Evolutionary conservation across 37 sponge, comb jelly and placozoan genomes (phyloP).

Genomic region (Cliona cf. orientalis): DNA sequence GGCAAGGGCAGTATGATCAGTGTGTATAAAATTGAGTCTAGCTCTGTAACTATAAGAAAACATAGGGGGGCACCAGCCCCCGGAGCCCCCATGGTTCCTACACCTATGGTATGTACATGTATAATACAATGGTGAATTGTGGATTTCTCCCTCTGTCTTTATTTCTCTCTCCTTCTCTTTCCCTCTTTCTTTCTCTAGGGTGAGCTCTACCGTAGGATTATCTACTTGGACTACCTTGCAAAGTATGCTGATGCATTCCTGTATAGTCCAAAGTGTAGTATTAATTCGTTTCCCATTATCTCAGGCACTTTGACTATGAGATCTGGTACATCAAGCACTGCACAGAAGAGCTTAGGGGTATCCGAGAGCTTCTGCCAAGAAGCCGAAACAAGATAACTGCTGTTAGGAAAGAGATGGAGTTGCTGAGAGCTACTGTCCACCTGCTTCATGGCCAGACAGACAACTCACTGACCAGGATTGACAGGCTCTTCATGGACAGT

Average conservation of each 20-base stretch:
- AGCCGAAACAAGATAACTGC: constrained; percentile 62
- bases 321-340: constrained; percentile 69
- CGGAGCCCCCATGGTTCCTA: too few species aligned
- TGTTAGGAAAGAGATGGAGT: constrained; percentile 69
- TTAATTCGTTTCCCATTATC: not conserved
- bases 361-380: constrained; percentile 58
- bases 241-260: constrained; percentile 38
- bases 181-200: constrained; percentile 39
- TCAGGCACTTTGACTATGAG: constrained; percentile 78
- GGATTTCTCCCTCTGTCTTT: too few species aligned
- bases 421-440: constrained; percentile 57
- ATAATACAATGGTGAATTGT: not conserved
- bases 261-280: not conserved
- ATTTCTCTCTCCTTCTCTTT: not conserved
- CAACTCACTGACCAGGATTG: constrained; percentile 80
- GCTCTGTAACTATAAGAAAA: too few species aligned
- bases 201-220: constrained; percentile 64
- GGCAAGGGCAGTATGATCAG: too few species aligned
- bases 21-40: too few species aligned
- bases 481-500: constrained; percentile 64
- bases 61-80: too few species aligned
- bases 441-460: constrained; percentile 74
- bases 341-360: constrained; percentile 52
- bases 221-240: constrained; percentile 74
- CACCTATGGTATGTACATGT: too few species aligned